Evolutionary conservation across 2,113 vertebrate genomes (phyloP), one percentile per base, ranked within the genome.

Genomic region (Hassar affinis): DNA sequence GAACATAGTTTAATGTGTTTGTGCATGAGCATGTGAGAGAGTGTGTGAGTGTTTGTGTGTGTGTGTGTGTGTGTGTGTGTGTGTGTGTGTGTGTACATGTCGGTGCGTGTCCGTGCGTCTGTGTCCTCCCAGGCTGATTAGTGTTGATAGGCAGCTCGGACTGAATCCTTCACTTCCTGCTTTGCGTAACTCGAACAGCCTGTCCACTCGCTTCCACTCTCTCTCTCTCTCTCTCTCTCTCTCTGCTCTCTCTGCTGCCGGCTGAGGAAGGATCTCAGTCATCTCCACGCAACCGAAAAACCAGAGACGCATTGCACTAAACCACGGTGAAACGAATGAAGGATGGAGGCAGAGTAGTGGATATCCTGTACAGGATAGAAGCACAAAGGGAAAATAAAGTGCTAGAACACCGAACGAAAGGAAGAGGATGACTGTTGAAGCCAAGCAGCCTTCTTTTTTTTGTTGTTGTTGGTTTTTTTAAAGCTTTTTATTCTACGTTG

Each of bases 161-260:
- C 90, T 86, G 90, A 84, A 90, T 88, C 90, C 87, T 91, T 89
- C 88, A 88, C 88, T 89, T 87, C 89, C 90, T 66, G 83, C 69
- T 84, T 91, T 90, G 89, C 90, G 61, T 92, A 92, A 92, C 92
- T 80, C 81, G 5, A 92, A 91, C 93, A 90, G 91, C 86, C 85
- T 92, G 90, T 92, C 92, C 90, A 90, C 88, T 93, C 85, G 89
- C 87, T 92, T 92, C 92, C 92, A 89, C 91, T 91, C 89, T 88
- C 89, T 85, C 86, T 69, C 86, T 91, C 90, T 88, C 87, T 84
- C 90, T 90, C 88, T 88, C 90, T 85, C 86, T 66, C 86, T 91
- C 90, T 89, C 91, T 92, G 90, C 90, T 91, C 89, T 88, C 90
- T 91, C 91, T 90, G 91, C 94, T 93, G 89, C 90, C 76, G 92